Evolutionary conservation across 2,888 invertebrate genomes (phyloP).

Genomic region (Lasioglossum pauxillum): DNA sequence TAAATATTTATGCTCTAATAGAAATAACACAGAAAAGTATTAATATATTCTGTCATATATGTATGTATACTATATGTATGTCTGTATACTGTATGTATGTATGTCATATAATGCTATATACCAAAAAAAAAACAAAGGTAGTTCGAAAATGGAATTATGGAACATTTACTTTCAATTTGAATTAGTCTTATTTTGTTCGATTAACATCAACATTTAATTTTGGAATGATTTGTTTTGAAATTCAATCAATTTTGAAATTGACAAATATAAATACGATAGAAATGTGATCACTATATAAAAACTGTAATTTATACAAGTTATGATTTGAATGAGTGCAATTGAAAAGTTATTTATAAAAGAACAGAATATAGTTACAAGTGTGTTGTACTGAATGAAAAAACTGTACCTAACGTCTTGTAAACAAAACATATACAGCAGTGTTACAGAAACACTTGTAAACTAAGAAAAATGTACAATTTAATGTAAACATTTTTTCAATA

Average conservation of each 20-base stretch:
- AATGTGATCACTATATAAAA: slow-evolving; percentile 21
- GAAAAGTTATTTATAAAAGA: slow-evolving; percentile 4
- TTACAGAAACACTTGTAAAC: slow-evolving; percentile 18
- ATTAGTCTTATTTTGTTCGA: neutral
- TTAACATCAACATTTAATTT: neutral
- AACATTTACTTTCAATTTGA: neutral
- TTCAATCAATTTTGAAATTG: too few relatives aligned
- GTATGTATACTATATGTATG: neutral
- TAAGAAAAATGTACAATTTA: slow-evolving; percentile 42
- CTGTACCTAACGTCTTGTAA: slow-evolving; percentile 43
- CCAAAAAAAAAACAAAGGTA: neutral
- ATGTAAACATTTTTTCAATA: slow-evolving; percentile 43
- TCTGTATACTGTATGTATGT: slow-evolving; percentile 3
- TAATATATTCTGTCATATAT: neutral
- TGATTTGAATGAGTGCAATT: slow-evolving; percentile 20
- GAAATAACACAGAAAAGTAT: neutral
- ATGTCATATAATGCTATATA: neutral
- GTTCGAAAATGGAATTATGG: neutral
- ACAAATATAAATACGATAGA: slow-evolving; percentile 19
- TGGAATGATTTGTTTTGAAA: neutral
- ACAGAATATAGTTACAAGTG: slow-evolving; percentile 12
- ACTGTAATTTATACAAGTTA: slow-evolving; percentile 9
- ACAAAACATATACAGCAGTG: slow-evolving; percentile 15
- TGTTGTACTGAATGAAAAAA: slow-evolving; percentile 25
- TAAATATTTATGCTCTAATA: neutral